Evolutionary conservation across 1,140 invertebrate species (phyloP), one percentile per base, ranked within the genome.

Genomic region (Pantala flavescens): DNA sequence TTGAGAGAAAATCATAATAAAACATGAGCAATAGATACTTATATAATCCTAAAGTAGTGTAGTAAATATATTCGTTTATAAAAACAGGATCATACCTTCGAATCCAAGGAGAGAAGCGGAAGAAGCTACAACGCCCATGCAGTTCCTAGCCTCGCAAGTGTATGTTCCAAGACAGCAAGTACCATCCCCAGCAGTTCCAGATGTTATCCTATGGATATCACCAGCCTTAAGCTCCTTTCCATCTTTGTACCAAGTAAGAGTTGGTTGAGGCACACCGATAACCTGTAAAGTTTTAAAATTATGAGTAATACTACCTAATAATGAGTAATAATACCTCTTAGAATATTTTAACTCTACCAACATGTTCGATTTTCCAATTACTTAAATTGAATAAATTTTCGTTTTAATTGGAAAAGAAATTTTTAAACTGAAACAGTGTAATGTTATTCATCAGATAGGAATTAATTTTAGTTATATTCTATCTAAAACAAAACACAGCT

Each of bases 141-240:
- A 96, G 81, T 97, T 97, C 76, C 88, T 87, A 0, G 95, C 95
- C 84, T 97, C 93, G 82, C 96, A 97, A 0, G 94, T 95, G 78
- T 97, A 98, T 0, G 93, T 95, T 24, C 96, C 96, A 43, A 96
- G 83, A 78, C 93, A 95, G 78, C 93, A 95, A 12, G 91, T 94
- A 0, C 93, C 93, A 83, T 93, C 93, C 74, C 93, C 90, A 0
- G 92, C 92, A 73, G 93, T 90, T 0, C 92, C 93, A 1, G 93
- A 94, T 77, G 93, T 95, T 49, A 96, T 96, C 81, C 90, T 87
- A 81, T 96, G 93, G 79, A 96, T 95, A 80, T 96, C 94, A 0
- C 94, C 93, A 1, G 94, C 91, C 80, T 95, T 94, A 0, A 96
- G 81, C 80, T 95, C 93, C 74, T 90, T 86, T 0, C 93, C 93